Percentiles rank a stretch among this genome's conserved stretches.
Conservation (phyloP, 2,113 vertebrate species). For the Hippocampus zosterae region DNA sequence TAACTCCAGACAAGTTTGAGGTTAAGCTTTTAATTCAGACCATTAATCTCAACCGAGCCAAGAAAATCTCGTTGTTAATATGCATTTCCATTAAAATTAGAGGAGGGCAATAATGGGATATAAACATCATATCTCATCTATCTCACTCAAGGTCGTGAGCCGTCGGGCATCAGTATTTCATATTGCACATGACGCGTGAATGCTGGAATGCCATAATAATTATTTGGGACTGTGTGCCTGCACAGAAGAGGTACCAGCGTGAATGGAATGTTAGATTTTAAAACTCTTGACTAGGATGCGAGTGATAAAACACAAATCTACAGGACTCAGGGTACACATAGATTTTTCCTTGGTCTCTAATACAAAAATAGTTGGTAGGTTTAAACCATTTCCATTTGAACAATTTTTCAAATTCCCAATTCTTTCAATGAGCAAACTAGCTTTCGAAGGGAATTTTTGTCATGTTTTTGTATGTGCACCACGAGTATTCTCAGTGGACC, state of each 20-base stretch:
- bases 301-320: background rate
- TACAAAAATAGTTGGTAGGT: background rate
- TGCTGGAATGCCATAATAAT: background rate
- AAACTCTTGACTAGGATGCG: constrained; percentile 19
- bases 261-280: constrained; percentile 34
- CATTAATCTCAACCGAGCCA: constrained; percentile 11
- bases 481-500: constrained; percentile 23
- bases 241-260: constrained; percentile 19
- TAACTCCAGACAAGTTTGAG: constrained; percentile 1
- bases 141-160: constrained; percentile 12
- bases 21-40: constrained; percentile 8
- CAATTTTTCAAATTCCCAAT: background rate
- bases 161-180: constrained; percentile 12
- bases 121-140: constrained; percentile 9
- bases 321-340: background rate
- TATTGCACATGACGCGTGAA: constrained; percentile 15
- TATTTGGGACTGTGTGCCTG: constrained; percentile 12
- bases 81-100: background rate
- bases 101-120: background rate
- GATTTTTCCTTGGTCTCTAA: background rate
- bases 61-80: constrained; percentile 6
- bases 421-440: constrained; percentile 5
- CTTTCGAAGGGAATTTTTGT: constrained; percentile 23
- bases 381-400: background rate
- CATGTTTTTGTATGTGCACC: constrained; percentile 11